Base-by-base conservation (phyloP, 1,140 invertebrate species). In the Grapholita molesta region DNA sequence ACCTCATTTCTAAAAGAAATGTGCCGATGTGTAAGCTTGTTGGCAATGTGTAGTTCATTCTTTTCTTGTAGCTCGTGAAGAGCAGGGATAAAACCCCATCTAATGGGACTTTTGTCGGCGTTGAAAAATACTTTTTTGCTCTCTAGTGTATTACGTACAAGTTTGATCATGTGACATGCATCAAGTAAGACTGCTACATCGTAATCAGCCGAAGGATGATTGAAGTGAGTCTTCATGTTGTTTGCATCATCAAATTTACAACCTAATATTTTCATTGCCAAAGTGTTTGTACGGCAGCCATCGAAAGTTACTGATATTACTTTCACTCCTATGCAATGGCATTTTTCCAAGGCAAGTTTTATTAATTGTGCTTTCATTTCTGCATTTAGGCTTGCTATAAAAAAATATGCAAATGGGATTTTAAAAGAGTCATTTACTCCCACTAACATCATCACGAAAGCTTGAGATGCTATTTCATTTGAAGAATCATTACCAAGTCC, bases 381-480 rank as follows among this genome's bases (percentile, higher is more conserved):
- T 1, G 33, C 69, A 23, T 28, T 38, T 6, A 70, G 7, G 3
- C 57, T 25, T 32, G 64, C 7, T 23, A 68, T 52, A 1, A 73
- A 66, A 55, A 73, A 73, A 67, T 73, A 73, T 15, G 8, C 72
- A 32, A 73, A 1, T n/a, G 75, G 75, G 11, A 76, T 15, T 67
- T 76, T 76, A 71, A 69, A 76, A n/a, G n/a, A 35, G 28, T 70
- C 68, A 67, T 67, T 70, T 24, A 72, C 2, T 3, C 24, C 64
- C 12, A 70, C 64, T 23, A 71, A 21, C 25, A 74, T 11, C 23
- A 71, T 64, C 2, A 71, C 70, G 21, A 21, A 68, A 48, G 67
- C 69, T 28, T 74, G 33, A 12, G 64, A 23, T 35, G 69, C 69
- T 32, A 42, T 55, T 15, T 18, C 32, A 33, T 57, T 61, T n/a